Evolutionary conservation across 1,140 invertebrate species (phyloP), one percentile per base, ranked within the genome.

Genomic region (silkworm (Bombyx mori)): DNA sequence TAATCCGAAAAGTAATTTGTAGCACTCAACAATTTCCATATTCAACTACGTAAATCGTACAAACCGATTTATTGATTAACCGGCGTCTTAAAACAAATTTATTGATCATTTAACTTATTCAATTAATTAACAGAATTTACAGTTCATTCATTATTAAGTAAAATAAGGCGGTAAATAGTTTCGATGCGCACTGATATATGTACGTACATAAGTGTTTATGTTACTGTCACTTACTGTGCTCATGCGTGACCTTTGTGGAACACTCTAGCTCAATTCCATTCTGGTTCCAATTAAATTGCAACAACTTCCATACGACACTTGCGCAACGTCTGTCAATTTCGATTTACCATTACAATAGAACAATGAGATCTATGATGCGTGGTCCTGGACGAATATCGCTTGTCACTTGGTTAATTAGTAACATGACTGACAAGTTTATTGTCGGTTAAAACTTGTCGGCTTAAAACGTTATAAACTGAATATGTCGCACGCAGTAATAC

Each of bases 341-440:
- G 58, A 60, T 79, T 80, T 79, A 79, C 54, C 76, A 82, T 77
- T 61, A 80, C 79, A 80, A 80, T 78, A 54, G 65, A 68, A 73
- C 69, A 72, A 73, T 71, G 57, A 61, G 47, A 48, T 49, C 59
- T 60, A 63, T 67, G 35, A 49, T 56, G n/a, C 42, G 42, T 18
- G 26, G n/a, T 48, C 8, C 22, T 51, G 45, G 45, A 47, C 26
- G 26, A 8, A 8, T 51, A 51, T 51, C 8, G 22, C 18, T 51
- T 51, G 50, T 54, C 53, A 44, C 52, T 42, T 44, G 53, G 45
- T 8, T 18, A 22, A 7, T 43, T 45, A 51, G 7, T 35, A 51
- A 43, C 43, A 18, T 54, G 53, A 54, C 22, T 54, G 53, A 54
- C 44, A 54, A 44, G 43, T 54, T 54, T 54, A 54, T 54, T 54